A percentile compares a stretch with the other conserved stretches of the same genome.
Evolutionary conservation across 2,888 invertebrate species (phyloP).

Genomic region (Lasioglossum pauxillum): DNA sequence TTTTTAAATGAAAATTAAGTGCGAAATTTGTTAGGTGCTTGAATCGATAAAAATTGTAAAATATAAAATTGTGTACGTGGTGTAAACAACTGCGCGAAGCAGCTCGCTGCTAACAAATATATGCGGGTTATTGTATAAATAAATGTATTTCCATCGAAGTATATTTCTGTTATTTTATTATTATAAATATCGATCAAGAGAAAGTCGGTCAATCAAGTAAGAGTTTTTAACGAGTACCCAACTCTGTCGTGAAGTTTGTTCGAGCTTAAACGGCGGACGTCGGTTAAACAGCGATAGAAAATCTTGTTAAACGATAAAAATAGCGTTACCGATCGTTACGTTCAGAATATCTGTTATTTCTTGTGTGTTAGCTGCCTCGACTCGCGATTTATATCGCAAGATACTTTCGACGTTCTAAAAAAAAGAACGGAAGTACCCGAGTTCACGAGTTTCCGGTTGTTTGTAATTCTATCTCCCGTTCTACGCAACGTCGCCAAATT

Average conservation of each 20-base stretch:
- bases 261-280: constrained; percentile 39
- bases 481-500: background rate
- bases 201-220: background rate
- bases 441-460: background rate
- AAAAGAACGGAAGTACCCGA: constrained; percentile 57
- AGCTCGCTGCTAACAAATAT: background rate
- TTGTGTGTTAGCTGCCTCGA: constrained; percentile 72
- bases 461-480: background rate
- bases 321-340: constrained; percentile 50
- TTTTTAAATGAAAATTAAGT: background rate
- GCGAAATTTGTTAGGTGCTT: background rate
- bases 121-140: background rate
- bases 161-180: constrained; percentile 3
- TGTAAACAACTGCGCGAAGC: background rate
- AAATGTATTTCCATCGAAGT: background rate
- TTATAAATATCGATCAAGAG: background rate
- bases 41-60: background rate
- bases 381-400: constrained; percentile 48
- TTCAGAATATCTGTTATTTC: constrained; percentile 51
- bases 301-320: constrained; percentile 64
- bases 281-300: constrained; percentile 54
- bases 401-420: constrained; percentile 50
- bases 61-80: background rate
- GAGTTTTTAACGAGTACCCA: background rate
- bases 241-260: constrained; percentile 31